phyloP scores from a whole-genome alignment of 2,888 invertebrate species.

The Sarcophaga subvicina region DNA sequence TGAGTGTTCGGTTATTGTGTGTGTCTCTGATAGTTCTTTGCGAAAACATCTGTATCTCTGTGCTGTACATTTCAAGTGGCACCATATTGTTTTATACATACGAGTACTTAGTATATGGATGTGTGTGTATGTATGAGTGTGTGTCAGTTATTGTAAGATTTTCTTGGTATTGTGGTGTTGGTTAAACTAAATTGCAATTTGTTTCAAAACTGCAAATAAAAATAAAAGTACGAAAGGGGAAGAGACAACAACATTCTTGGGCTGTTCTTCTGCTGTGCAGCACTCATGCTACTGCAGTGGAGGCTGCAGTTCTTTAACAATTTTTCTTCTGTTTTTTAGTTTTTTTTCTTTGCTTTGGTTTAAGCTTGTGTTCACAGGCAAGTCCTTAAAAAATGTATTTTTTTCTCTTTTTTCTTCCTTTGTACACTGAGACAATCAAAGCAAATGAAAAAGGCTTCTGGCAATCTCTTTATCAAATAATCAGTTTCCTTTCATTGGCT shows the following conservation, averaged over 20 bases:
- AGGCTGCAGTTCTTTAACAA: not conserved
- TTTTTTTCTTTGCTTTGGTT: not conserved
- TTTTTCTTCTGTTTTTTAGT: not conserved
- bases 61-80: slow-evolving; percentile 32
- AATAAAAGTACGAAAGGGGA: not conserved
- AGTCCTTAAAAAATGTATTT: not conserved
- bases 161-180: slow-evolving; percentile 50
- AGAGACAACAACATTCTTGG: slow-evolving; percentile 14
- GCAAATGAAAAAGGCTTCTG: not conserved
- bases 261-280: not conserved
- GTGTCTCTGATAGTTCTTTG: not conserved
- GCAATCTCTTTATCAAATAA: not conserved
- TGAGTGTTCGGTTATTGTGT: not conserved
- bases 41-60: not conserved
- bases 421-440: not conserved
- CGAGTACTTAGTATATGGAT: not conserved
- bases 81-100: slow-evolving; percentile 11
- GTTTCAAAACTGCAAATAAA: slow-evolving; percentile 45
- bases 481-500: not conserved
- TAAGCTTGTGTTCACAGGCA: not conserved
- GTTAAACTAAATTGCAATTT: slow-evolving; percentile 65
- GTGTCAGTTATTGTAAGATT: not conserved
- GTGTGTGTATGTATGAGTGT: slow-evolving; percentile 2
- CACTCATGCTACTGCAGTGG: not conserved
- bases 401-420: not conserved